A percentile compares a stretch with the other conserved stretches of the same genome.
Evolutionary conservation across 2,888 invertebrate genomes (phyloP).

Genomic region (Synergus laeviventris): DNA sequence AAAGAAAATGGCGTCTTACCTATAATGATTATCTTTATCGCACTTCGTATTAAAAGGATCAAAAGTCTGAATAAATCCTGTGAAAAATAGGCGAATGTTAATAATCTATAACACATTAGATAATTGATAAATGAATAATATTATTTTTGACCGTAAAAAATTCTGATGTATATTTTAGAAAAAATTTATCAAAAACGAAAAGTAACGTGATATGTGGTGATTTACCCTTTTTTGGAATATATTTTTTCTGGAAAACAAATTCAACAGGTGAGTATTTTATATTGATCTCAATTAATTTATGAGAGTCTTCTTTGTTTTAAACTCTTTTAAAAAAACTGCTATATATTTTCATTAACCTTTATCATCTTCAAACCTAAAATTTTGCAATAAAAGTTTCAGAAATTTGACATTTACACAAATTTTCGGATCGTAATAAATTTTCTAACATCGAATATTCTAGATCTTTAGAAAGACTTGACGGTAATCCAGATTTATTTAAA

Average conservation of each 20-base stretch:
- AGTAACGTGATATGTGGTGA: slow-evolving; percentile 2
- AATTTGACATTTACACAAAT: not conserved
- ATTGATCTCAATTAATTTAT: not conserved
- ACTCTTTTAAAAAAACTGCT: not conserved
- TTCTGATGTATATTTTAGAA: not conserved
- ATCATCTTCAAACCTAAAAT: not conserved
- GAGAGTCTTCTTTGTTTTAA: not conserved
- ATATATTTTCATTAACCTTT: not conserved
- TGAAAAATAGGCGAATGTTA: no score
- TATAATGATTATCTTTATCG: no score
- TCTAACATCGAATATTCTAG: not conserved
- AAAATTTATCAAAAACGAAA: not conserved
- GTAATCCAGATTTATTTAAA: no score
- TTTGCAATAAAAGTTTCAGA: not conserved
- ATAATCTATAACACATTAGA: no score
- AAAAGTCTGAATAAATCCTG: not conserved
- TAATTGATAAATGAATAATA: no score
- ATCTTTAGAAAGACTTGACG: not conserved
- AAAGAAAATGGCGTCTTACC: not conserved
- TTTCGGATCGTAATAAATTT: no score
- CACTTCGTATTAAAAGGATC: no score
- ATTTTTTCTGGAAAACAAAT: not conserved
- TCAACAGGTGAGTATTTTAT: slow-evolving; percentile 11
- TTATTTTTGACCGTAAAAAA: not conserved
- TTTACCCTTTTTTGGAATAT: not conserved